Percentiles rank a stretch among this genome's conserved stretches.
Evolutionary conservation across 2,888 invertebrate species (phyloP).

Genomic region (Lottia gigantea): DNA sequence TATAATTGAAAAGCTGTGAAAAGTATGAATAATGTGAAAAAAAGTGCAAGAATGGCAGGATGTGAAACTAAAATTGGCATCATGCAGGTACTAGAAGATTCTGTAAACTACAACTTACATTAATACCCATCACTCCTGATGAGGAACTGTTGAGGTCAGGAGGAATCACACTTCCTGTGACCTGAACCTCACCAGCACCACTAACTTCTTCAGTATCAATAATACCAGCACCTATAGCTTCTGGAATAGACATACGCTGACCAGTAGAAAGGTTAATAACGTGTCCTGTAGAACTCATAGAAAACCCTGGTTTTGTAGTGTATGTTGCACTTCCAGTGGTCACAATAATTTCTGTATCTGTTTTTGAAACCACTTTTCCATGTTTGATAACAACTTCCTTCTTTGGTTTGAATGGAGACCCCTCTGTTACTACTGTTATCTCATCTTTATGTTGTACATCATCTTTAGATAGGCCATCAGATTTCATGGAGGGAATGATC

Average conservation of each 20-base stretch:
- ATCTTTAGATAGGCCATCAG: constrained; percentile 24
- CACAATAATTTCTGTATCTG: constrained; percentile 48
- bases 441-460: constrained; percentile 14
- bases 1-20: too few relatives aligned
- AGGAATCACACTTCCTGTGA: constrained; percentile 14
- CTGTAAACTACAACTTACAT: constrained; percentile 4
- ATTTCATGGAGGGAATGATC: constrained; percentile 34
- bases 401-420: constrained; percentile 49
- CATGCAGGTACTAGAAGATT: background rate
- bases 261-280: constrained; percentile 87
- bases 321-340: constrained; percentile 45
- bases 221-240: constrained; percentile 82
- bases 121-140: constrained; percentile 9
- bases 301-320: constrained; percentile 52
- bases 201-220: constrained; percentile 75
- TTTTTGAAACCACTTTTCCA: constrained; percentile 47
- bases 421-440: constrained; percentile 28
- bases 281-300: constrained; percentile 73
- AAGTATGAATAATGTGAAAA: too few relatives aligned
- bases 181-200: constrained; percentile 27
- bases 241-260: constrained; percentile 79
- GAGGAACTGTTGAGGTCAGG: constrained; percentile 10
- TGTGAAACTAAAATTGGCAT: too few relatives aligned
- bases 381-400: constrained; percentile 37
- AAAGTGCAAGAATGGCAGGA: too few relatives aligned